Evolutionary conservation across 2,797 vertebrate genomes (phyloP), one percentile per base, ranked within the genome.

Genomic region (Neopelma chrysocephalum): DNA sequence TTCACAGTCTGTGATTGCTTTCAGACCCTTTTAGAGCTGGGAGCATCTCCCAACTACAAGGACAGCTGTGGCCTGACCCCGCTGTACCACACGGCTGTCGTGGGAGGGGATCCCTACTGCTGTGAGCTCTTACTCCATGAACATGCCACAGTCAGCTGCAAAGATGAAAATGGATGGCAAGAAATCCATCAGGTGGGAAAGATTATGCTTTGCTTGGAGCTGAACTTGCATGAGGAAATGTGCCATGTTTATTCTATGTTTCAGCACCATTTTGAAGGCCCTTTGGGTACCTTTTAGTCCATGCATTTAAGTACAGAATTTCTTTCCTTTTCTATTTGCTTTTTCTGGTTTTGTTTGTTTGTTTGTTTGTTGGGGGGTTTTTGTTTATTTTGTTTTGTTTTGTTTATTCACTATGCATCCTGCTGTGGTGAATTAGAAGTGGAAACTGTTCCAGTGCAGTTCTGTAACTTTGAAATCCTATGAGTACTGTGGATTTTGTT

Each of bases 161-260:
- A 97, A 94, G 99, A 99, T 11, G 99, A 99, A 97, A 99, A 99
- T 2, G 99, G 99, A 95, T 99, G 99, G 99, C 98, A 99, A 1
- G 99, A 99, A 93, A 98, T 99, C 47, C 99, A 99, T 97, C 99
- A 99, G 99, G 99, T 99, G 42, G 6, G 92, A 60, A 50, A 40
- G 15, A 11, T 23, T 4, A 5, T 14, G 14, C 66, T 50, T 66
- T 72, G 47, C 5, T 61, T 34, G 61, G 38, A 34, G 65, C 22
- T 56, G 20, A 34, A 50, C 17, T 56, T 62, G 31, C 10, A 4
- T 19, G 26, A 71, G 62, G 47, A 76, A 58, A 45, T 11, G 34
- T 12, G 43, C 38, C 3, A 0, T 10, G 3, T 6, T 7, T 36
- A 8, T 25, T 60, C 31, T 23, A 0, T 5, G 25, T 10, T 65